Evolutionary conservation across 2,888 invertebrate genomes (phyloP), one percentile per base, ranked within the genome.

Genomic region (Cyclophora albipunctata): DNA sequence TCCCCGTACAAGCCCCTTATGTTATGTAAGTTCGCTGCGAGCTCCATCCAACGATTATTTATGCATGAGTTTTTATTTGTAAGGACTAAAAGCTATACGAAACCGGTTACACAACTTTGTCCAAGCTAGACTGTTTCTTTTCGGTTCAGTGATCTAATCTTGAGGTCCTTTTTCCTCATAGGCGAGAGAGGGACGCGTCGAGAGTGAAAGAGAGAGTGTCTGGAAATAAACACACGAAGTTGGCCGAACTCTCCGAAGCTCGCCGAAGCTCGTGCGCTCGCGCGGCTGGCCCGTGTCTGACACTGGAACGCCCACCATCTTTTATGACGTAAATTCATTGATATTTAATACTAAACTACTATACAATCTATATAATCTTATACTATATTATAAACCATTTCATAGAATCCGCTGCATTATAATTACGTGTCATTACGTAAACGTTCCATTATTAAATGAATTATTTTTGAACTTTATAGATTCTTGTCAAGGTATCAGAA

Each of bases 71-170:
- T 81, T 77, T 78, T 81, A 78, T 78, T 81, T 73, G 69, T 78
- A 75, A 74, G 74, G 78, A 76, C 73, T 78, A 73, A 74, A 80
- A 78, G 76, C 73, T 72, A 77, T 70, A 71, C 56, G 56, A 74
- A 81, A 81, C 84, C 78, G 81, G 84, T 87, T 82, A 62, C 60
- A 59, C 69, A 67, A 68, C 72, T 47, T 47, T 45, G 77, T 76
- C 73, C 78, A 79, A 73, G 54, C 64, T 64, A 74, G 75, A 76
- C 74, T 82, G 82, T 84, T 82, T 78, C 82, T 81, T 82, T 85
- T 79, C 77, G 74, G 82, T 86, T 86, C 84, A 83, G 70, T 81
- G 82, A 83, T 85, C 84, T 77, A 76, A 79, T 78, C 75, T 72
- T 67, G 67, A 72, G 72, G 68, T 73, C 72, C 68, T 60, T 60